These are phyloP conservation scores for Drosophila histrio DNA, from an alignment of 2,888 invertebrate genomes.

Conservation along the genomic window DNA sequence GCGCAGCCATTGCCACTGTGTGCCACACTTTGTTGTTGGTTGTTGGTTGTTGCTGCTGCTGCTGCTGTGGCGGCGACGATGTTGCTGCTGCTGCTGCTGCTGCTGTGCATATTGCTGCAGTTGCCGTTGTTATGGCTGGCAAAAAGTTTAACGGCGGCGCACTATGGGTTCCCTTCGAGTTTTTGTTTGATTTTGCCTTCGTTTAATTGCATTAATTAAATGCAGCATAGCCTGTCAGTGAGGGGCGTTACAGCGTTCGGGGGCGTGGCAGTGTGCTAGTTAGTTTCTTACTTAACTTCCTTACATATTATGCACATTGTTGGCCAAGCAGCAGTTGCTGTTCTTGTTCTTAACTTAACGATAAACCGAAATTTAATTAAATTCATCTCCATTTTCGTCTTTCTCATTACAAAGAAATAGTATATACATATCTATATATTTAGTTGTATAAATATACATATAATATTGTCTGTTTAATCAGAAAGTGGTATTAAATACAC, in stretches of 20 bases:
- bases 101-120: not conserved
- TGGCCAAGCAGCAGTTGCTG: not conserved
- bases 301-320: slow-evolving; percentile 46
- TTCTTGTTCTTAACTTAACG: not conserved
- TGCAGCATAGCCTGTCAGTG: slow-evolving; percentile 40
- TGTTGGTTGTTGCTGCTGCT: slow-evolving; percentile 5
- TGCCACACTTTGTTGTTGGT: slow-evolving; percentile 57
- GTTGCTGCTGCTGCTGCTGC: slow-evolving; percentile 11
- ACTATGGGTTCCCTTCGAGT: slow-evolving; percentile 30
- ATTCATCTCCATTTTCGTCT: not conserved
- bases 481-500: not conserved
- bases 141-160: slow-evolving; percentile 40
- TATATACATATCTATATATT: not conserved
- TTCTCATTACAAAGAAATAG: not conserved
- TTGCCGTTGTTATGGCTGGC: slow-evolving; percentile 6
- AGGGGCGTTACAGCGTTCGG: slow-evolving; percentile 8
- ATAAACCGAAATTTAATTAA: not conserved
- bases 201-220: slow-evolving; percentile 74
- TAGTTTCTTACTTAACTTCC: slow-evolving; percentile 15
- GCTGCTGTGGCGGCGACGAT: slow-evolving; percentile 19
- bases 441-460: slow-evolving; percentile 1
- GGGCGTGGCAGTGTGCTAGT: slow-evolving; percentile 20
- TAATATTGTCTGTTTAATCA: not conserved
- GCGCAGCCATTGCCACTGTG: slow-evolving; percentile 60
- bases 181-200: slow-evolving; percentile 66